Percentiles rank a stretch among this genome's conserved stretches.
These are phyloP conservation scores for Bradypus variegatus DNA, from an alignment of 2,797 vertebrate species.

Conservation along the genomic window DNA sequence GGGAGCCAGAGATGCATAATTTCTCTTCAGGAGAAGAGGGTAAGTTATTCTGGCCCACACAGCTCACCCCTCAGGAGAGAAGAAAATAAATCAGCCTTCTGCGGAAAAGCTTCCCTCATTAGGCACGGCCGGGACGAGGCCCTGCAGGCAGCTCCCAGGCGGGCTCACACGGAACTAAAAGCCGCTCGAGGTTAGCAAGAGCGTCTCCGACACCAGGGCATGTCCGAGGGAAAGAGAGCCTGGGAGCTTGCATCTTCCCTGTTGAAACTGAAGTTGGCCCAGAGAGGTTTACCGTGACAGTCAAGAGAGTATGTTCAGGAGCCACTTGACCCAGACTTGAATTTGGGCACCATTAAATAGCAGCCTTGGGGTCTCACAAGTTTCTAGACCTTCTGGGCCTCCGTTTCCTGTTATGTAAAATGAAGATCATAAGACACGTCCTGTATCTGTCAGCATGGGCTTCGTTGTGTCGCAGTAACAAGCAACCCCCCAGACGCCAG, in stretches of 20 bases:
- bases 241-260: background rate
- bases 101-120: background rate
- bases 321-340: background rate
- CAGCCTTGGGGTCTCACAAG: background rate
- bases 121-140: background rate
- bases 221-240: background rate
- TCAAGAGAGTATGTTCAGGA: background rate
- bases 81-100: background rate
- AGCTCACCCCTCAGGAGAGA: background rate
- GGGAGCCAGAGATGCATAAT: background rate
- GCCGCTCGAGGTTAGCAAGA: background rate
- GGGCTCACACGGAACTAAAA: background rate
- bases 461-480: background rate
- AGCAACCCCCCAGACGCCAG: background rate
- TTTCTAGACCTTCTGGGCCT: background rate
- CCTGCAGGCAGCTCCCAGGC: fast-evolving
- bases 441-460: background rate
- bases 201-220: too few relatives aligned
- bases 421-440: too few relatives aligned
- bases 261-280: background rate
- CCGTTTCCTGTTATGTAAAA: background rate
- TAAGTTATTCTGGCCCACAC: background rate
- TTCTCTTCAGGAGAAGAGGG: background rate
- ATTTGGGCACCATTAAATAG: background rate
- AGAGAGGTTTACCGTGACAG: background rate